A percentile compares a stretch with the other conserved stretches of the same genome.
phyloP scores from a whole-genome alignment of 2,888 invertebrate species.

The Falcaria lacertinaria region DNA sequence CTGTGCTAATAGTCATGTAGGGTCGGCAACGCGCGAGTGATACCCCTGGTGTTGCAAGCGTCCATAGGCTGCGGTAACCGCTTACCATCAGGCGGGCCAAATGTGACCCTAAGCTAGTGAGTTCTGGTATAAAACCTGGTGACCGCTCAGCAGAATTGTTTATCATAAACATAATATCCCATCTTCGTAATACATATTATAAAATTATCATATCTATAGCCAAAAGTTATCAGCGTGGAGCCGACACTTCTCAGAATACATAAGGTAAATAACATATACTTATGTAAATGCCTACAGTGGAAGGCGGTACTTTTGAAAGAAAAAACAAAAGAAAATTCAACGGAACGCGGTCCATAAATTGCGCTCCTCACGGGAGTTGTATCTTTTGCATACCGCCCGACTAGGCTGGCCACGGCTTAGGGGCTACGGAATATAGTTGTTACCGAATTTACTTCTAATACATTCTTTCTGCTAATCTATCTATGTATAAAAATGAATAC shows the following conservation, averaged over 20 bases:
- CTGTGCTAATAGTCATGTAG: too few relatives aligned
- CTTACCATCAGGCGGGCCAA: too few relatives aligned
- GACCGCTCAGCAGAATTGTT: too few relatives aligned
- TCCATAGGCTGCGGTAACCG: too few relatives aligned
- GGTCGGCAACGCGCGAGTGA: too few relatives aligned
- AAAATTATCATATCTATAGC: background rate
- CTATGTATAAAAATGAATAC: too few relatives aligned
- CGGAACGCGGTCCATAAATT: conserved; percentile 74
- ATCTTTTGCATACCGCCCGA: conserved; percentile 66
- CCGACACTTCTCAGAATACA: conserved; percentile 6
- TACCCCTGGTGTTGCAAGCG: too few relatives aligned
- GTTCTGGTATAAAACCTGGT: too few relatives aligned
- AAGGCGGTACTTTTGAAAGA: conserved; percentile 47
- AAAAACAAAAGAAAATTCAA: conserved; percentile 74
- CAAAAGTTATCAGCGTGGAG: background rate
- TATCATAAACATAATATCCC: too few relatives aligned
- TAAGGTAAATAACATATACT: conserved; percentile 29
- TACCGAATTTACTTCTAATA: too few relatives aligned
- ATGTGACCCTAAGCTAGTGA: too few relatives aligned
- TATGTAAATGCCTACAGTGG: conserved; percentile 41
- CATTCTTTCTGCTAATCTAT: too few relatives aligned
- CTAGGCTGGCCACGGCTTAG: conserved; percentile 31
- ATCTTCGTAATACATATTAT: background rate
- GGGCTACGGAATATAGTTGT: background rate
- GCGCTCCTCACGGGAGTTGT: conserved; percentile 65